Percentiles rank a stretch among this genome's conserved stretches.
Conservation (phyloP, 2,888 invertebrate species). For the Meteorus cinctellus region DNA sequence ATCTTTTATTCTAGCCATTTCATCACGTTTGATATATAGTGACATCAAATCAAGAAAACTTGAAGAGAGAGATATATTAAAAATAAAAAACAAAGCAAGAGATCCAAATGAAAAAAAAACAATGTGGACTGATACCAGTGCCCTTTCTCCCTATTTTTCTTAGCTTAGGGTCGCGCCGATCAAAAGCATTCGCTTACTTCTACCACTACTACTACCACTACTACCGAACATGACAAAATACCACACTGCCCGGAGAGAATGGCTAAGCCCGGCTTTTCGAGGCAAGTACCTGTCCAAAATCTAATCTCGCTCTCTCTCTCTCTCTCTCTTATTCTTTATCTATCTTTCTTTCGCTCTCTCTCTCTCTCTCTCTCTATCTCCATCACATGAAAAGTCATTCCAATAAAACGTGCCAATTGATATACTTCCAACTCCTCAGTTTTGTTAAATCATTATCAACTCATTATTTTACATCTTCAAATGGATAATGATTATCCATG, state of each 20-base stretch:
- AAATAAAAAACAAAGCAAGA: conserved; percentile 40
- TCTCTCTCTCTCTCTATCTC: conserved; percentile 29
- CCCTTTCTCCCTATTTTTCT: conserved; percentile 73
- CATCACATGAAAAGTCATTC: conserved; percentile 38
- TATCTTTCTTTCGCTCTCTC: not conserved
- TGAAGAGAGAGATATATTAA: conserved; percentile 34
- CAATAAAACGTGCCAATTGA: conserved; percentile 22
- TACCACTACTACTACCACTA: conserved; percentile 72
- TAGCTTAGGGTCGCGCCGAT: conserved; percentile 74
- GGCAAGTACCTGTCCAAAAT: conserved; percentile 71
- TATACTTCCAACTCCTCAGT: conserved; percentile 14
- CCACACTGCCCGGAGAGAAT: conserved; percentile 73
- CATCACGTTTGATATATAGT: not conserved
- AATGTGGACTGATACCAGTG: conserved; percentile 72
- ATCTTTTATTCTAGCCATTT: conserved; percentile 14
- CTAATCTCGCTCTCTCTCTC: conserved; percentile 43
- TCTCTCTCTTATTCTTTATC: conserved; percentile 3
- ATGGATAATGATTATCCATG: conserved; percentile 15
- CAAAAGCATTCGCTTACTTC: conserved; percentile 74
- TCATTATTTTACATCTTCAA: not conserved
- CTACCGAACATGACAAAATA: conserved; percentile 73
- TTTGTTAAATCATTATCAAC: not conserved
- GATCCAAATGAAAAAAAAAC: conserved; percentile 38
- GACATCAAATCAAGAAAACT: conserved; percentile 25
- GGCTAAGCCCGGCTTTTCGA: conserved; percentile 72